Evolutionary conservation across 2,113 vertebrate genomes (phyloP).

Genomic region (Gymnocephalus cernua): DNA sequence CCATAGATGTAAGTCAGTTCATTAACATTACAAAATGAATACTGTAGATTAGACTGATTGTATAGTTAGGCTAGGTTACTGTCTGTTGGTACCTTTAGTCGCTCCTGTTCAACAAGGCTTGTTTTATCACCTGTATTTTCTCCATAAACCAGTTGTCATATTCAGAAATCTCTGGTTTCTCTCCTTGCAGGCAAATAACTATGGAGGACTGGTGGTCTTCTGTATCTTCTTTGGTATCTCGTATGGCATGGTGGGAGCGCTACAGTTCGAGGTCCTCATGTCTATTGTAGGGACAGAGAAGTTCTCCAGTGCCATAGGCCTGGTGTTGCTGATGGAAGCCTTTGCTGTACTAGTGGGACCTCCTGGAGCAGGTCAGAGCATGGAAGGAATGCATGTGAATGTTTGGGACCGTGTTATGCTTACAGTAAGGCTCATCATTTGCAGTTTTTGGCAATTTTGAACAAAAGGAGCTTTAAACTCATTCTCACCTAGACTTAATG

Average conservation of each 20-base stretch:
- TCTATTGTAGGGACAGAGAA: conserved; percentile 91
- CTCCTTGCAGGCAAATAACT: conserved; percentile 72
- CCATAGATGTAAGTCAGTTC: background rate
- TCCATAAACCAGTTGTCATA: background rate
- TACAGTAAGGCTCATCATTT: background rate
- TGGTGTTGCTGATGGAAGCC: conserved; percentile 92
- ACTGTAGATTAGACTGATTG: background rate
- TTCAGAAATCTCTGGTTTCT: background rate
- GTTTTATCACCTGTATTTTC: background rate
- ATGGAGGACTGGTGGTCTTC: conserved; percentile 88
- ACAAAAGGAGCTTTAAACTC: background rate
- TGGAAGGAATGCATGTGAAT: background rate
- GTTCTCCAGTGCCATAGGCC: conserved; percentile 94
- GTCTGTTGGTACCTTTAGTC: background rate
- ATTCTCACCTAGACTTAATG: background rate
- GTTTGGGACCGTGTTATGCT: background rate
- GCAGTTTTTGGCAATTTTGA: background rate
- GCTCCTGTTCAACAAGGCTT: background rate
- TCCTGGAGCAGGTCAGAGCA: conserved; percentile 89
- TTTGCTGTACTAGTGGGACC: conserved; percentile 92
- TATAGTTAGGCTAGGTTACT: background rate
- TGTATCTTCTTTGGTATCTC: conserved; percentile 96
- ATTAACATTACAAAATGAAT: background rate
- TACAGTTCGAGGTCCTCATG: conserved; percentile 98
- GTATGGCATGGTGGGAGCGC: conserved; percentile 95